Evolutionary conservation across 2,113 vertebrate species (phyloP).

Genomic region (Leuciscus idus): DNA sequence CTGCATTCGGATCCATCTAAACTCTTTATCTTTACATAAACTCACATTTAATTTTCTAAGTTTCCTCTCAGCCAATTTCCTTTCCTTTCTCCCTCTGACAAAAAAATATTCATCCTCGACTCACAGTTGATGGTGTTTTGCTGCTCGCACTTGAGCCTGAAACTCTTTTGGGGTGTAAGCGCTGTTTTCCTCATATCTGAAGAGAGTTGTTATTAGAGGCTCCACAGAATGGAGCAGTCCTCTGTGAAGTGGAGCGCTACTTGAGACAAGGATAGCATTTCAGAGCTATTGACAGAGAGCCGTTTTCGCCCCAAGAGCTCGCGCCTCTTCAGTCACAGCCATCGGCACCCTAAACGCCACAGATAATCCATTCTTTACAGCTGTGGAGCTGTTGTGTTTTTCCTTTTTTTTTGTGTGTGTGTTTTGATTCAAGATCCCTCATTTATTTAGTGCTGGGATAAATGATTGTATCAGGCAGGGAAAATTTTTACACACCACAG

Average conservation of each 20-base stretch:
- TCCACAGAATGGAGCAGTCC: constrained; percentile 81
- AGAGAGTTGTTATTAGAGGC: constrained; percentile 78
- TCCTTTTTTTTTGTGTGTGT: neutral
- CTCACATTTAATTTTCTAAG: neutral
- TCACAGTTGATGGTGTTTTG: constrained; percentile 1
- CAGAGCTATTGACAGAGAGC: constrained; percentile 70
- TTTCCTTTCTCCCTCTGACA: neutral
- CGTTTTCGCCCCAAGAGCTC: constrained; percentile 76
- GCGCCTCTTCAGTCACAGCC: constrained; percentile 73
- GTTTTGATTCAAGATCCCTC: constrained; percentile 56
- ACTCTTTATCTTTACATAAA: neutral
- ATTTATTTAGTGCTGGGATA: constrained; percentile 37
- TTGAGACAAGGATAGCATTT: constrained; percentile 84
- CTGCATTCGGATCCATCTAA: neutral
- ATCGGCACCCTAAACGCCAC: constrained; percentile 70
- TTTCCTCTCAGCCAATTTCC: no score
- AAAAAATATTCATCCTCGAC: neutral
- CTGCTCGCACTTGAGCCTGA: neutral
- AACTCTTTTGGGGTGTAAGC: constrained; percentile 57
- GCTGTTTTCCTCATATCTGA: constrained; percentile 75
- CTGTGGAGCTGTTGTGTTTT: constrained; percentile 65
- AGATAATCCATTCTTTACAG: constrained; percentile 67
- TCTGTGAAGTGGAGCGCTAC: constrained; percentile 79
- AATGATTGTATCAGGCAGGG: neutral
- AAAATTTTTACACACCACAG: neutral